A percentile compares a stretch with the other conserved stretches of the same genome.
Conservation (phyloP, 2,113 vertebrate species). For the Apaloderma vittatum region DNA sequence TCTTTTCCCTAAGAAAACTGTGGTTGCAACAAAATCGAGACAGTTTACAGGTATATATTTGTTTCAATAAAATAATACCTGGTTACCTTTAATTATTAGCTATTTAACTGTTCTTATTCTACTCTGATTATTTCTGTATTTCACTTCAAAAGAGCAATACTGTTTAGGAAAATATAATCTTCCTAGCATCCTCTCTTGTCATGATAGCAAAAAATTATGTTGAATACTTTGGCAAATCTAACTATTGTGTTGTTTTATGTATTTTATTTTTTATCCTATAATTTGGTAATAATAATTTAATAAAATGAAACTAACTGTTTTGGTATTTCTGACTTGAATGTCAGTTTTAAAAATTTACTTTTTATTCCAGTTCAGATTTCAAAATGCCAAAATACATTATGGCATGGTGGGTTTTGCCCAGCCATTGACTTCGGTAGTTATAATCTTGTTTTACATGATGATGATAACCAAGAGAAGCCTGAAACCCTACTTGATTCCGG, state of each 20-base stretch:
- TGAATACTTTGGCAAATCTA: neutral
- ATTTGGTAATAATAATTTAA: neutral
- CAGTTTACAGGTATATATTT: neutral
- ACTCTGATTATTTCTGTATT: neutral
- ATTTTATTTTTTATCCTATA: neutral
- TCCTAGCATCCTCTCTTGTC: neutral
- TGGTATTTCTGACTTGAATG: neutral
- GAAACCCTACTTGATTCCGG: neutral
- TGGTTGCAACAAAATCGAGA: neutral
- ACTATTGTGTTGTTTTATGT: neutral
- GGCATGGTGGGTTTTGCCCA: neutral
- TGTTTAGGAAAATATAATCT: neutral
- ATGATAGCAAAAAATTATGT: neutral
- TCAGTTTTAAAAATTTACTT: neutral
- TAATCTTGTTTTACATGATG: neutral
- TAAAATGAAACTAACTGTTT: neutral
- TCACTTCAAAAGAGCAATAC: neutral
- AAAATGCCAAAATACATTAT: neutral
- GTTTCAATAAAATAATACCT: neutral
- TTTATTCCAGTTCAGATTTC: neutral
- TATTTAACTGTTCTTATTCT: neutral
- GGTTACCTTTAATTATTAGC: neutral
- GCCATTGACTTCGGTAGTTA: neutral
- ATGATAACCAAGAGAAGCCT: neutral
- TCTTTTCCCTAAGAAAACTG: neutral